Base-by-base conservation (phyloP, 2,113 vertebrate species). In the Sula dactylatra region DNA sequence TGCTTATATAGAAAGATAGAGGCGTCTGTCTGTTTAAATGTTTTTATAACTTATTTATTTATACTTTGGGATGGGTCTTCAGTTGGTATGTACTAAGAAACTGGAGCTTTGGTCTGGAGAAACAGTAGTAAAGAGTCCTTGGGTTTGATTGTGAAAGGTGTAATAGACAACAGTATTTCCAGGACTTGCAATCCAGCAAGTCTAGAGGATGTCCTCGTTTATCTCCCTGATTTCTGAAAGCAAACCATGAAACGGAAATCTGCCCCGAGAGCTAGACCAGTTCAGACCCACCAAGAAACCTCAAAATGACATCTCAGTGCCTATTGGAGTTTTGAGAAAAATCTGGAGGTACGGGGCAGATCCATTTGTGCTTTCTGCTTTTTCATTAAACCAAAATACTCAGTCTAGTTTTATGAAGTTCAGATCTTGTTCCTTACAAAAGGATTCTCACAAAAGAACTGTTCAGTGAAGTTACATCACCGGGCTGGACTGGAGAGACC, bases 1-100 rank as follows among this genome's bases (percentile, higher is more conserved):
- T 50, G 72, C 64, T 21, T 83, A 7, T 8, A 0, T 7, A 69
- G 50, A 16, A 54, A 42, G 47, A 27, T 4, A 92, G 80, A 61
- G 79, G 45, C 80, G 38, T 94, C 85, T 82, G 67, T 91, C 73
- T 93, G 86, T 66, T 96, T 96, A 40, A 72, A 65, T 82, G 94
- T 93, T 71, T 87, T 44, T 81, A 45, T 82, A 34, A 49, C 47
- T 91, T 20, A 9, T 38, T 70, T 58, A 55, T 70, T 67, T 84
- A 11, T 17, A 2, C 61, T 84, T 64, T 20, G 74, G 29, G 59
- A 11, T 38, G 44, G 36, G 25, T 91, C 78, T 79, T 47, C 61
- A 64, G 26, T 5, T 4, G 18, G 59, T 54, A 7, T 14, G 11
- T 31, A 5, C 61, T 24, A 6, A 72, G 47, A 38, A 40, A 44